phyloP scores from a whole-genome alignment of 53 echinoderm and acorn worm species.

The Glandiceps talaboti region DNA sequence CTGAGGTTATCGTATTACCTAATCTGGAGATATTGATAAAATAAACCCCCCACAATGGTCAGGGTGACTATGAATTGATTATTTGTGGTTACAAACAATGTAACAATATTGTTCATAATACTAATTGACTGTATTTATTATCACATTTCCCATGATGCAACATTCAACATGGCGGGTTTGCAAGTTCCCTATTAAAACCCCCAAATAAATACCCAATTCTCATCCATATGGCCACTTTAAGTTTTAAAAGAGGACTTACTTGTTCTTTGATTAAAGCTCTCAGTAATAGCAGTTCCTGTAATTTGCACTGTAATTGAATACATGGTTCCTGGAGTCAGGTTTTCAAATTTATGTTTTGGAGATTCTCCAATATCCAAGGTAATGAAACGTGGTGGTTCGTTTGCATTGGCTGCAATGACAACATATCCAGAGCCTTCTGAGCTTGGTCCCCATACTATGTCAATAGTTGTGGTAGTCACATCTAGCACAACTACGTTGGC shows the following conservation, averaged over 20 bases:
- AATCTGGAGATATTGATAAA: too few species aligned
- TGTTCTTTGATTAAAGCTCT: slow-evolving; percentile 1
- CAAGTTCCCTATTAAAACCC: too few species aligned
- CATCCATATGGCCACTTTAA: too few species aligned
- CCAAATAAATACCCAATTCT: too few species aligned
- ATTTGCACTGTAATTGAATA: not conserved
- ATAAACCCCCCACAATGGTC: too few species aligned
- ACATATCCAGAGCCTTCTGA: not conserved
- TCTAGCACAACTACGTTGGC: not conserved
- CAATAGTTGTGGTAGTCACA: not conserved
- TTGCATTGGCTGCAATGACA: not conserved
- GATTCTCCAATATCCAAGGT: not conserved
- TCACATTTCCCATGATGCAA: too few species aligned
- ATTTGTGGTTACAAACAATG: too few species aligned
- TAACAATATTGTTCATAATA: too few species aligned
- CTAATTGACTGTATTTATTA: too few species aligned
- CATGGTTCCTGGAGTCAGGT: not conserved
- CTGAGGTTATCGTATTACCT: too few species aligned
- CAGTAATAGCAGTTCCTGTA: slow-evolving; percentile 4
- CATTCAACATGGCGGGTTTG: too few species aligned
- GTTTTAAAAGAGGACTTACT: slow-evolving; percentile 6
- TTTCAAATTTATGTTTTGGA: not conserved
- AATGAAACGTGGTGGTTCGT: not conserved
- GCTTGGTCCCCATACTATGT: not conserved
- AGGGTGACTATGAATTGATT: too few species aligned